Evolutionary conservation across 2,797 vertebrate genomes (phyloP), one percentile per base, ranked within the genome.

Genomic region (Cynopterus sphinx): DNA sequence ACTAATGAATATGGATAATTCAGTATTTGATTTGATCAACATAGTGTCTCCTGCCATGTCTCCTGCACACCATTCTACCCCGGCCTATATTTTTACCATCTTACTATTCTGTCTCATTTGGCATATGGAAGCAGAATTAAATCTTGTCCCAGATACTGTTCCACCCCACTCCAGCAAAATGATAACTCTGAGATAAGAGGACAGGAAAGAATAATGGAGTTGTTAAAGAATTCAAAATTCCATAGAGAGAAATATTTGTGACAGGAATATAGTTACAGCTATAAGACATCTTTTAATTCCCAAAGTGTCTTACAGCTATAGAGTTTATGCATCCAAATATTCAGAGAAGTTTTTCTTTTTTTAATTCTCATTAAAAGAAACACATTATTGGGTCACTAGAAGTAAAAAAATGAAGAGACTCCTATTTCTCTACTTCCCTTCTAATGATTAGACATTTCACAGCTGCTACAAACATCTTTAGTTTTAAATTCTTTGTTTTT

Each of bases 381-480:
- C 15, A 87, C 71, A 88, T 85, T 67, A 77, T 49, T 86, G 28
- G 39, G 36, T 26, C 79, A 86, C 16, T 33, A 86, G 59, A 94
- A 36, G 63, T 63, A 28, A 26, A 78, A 74, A 33, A 22, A 51
- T 16, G 36, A 26, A 43, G 41, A 36, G 26, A 73, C 9, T 61
- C 6, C 10, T 73, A 9, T 57, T 90, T 86, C 49, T 95, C 57
- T 5, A 63, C 24, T 83, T 91, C 70, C 41, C n/a, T 88, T 82
- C n/a, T 83, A 84, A 49, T 87, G 51, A 49, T 55, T 87, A 43
- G 15, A 19, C n/a, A 51, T 65, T 82, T 68, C 53, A 83, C 70
- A 91, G 86, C 74, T 95, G 93, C 33, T 75, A 36, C 51, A 82
- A 5, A 90, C 39, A 87, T 77, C 70, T 59, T 90, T 36, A n/a